Evolutionary conservation across 2,113 vertebrate genomes (phyloP), one percentile per base, ranked within the genome.

Genomic region (Tricholaema leucomelas): DNA sequence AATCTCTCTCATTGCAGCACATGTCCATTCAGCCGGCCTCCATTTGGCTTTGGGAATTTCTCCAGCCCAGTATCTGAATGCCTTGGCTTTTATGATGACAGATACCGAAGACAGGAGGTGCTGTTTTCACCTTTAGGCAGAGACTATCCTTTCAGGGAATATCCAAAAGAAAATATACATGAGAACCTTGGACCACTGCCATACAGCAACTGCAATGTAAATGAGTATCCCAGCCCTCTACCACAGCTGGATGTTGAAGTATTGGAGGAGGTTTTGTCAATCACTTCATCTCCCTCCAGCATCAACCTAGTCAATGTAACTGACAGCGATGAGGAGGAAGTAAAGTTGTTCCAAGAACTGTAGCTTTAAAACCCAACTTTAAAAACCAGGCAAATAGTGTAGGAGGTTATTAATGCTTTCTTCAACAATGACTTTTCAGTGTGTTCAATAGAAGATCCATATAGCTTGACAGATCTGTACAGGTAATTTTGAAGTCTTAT

Each of bases 291-390:
- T 70, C 91, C 96, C 15, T 96, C 97, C 61, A 96, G 92, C 65
- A 85, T 94, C 89, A 96, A 97, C 65, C 92, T 95, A 56, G 88
- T 98, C 88, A 98, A 97, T 44, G 93, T 98, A 72, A 97, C 96
- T 42, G 97, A 98, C 70, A 97, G 95, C 4, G 96, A 98, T 1
- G 87, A 98, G 15, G 97, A 98, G 42, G 96, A 98, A 88, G 91
- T 96, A 46, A 97, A 97, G 94, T 94, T 98, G 75, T 96, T 98
- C 75, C 96, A 90, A 95, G 94, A 98, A 65, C 94, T 98, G 92
- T 98, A 98, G 95, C 95, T 96, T 92, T 94, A 36, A 73, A 95
- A 89, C 64, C 12, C 12, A 44, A 94, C 69, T 59, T 59, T 89
- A 36, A 56, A 94, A 67, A 71, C n/a, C 67, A 82, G 52, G 85